Evolutionary conservation across 30 jellyfish, hydroid and myxozoan genomes (phyloP), one percentile per base, ranked within the genome.

Genomic region (Aurelia aurita): DNA sequence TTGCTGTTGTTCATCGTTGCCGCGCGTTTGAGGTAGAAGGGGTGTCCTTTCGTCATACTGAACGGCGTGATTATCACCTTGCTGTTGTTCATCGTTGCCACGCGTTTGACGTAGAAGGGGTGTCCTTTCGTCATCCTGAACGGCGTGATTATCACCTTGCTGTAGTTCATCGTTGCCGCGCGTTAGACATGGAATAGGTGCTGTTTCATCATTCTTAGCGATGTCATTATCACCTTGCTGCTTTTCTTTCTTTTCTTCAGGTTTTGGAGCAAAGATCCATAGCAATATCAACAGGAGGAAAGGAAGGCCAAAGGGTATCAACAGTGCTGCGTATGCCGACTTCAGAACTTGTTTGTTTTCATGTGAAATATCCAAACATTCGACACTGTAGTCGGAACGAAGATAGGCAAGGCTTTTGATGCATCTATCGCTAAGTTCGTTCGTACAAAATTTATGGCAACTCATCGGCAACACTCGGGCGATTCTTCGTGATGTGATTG

Each of bases 241-340:
- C 9, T 13, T n/a, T n/a, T n/a, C n/a, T n/a, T n/a, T n/a, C n/a
- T n/a, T n/a, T n/a, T n/a, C n/a, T n/a, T n/a, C n/a, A n/a, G n/a
- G 7, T 20, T 58, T 26, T 18, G 25, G 80, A 35, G 29, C 80
- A 44, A 19, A 69, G 21, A 23, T 69, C 31, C 28, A 44, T 13
- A 69, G 61, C 25, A 69, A 44, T 15, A 28, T 19, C 58, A 29
- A 78, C 34, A 78, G 80, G 22, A 62, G 49, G n/a, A 78, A 16
- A 29, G 89, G 89, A 49, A 78, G 58, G 74, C 89, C 89, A 26
- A 78, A 63, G 43, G 89, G 89, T 5, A 78, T 59, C 18, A 62
- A 9, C 20, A 78, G 71, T 19, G 51, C 26, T n/a, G 19, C 22
- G 69, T 78, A 78, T 31, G 80, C 89, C 3, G 70, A 47, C 0